Evolutionary conservation across 2,888 invertebrate species (phyloP).

Genomic region (Endotricha flammealis): DNA sequence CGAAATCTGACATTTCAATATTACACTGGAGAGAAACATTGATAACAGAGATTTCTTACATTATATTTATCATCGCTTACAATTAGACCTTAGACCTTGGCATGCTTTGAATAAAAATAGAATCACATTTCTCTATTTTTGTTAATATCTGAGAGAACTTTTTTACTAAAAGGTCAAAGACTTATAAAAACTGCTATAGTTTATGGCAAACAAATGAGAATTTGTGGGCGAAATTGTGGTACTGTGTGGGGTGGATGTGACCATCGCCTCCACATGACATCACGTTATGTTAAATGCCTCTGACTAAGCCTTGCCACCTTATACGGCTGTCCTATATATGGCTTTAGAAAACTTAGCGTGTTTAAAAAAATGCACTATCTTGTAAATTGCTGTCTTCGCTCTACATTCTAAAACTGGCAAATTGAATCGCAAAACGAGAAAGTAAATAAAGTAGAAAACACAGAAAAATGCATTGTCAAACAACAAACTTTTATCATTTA

Average conservation of each 20-base stretch:
- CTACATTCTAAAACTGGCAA: neutral
- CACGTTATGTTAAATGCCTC: conserved; percentile 23
- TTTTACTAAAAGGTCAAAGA: conserved; percentile 14
- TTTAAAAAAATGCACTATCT: neutral
- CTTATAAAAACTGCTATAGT: conserved; percentile 8
- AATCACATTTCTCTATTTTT: conserved; percentile 2
- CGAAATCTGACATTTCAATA: too few species aligned
- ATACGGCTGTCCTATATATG: conserved; percentile 8
- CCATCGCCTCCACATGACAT: conserved; percentile 22
- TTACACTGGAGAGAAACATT: too few species aligned
- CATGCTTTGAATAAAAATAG: too few species aligned
- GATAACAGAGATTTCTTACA: too few species aligned
- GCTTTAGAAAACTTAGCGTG: neutral
- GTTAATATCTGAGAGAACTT: neutral
- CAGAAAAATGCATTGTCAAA: neutral
- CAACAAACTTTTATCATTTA: too few species aligned
- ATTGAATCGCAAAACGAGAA: neutral
- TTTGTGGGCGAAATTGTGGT: conserved; percentile 32
- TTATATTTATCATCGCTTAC: too few species aligned
- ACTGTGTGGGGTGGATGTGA: conserved; percentile 15
- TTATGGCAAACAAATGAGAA: conserved; percentile 24
- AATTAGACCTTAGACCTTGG: too few species aligned
- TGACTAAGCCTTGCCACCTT: conserved; percentile 15
- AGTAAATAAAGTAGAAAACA: neutral
- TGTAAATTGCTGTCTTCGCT: neutral